Conservation (phyloP, 1,140 invertebrate species). For the Sitophilus oryzae region DNA sequence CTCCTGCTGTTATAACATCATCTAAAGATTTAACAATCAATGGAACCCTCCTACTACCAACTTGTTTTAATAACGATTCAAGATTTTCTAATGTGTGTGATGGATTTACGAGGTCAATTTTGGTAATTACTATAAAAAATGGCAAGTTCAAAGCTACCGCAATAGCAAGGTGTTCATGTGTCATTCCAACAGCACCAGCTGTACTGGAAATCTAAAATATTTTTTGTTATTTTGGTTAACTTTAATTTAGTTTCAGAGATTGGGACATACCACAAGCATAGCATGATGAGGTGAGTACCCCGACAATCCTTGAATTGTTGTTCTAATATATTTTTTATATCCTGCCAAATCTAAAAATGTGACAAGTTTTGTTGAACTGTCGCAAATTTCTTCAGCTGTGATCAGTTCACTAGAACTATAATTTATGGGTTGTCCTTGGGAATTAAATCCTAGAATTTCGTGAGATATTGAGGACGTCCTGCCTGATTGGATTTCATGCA, state of each 20-base stretch:
- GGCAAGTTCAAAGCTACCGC: constrained; percentile 81
- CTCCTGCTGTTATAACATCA: constrained; percentile 65
- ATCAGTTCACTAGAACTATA: constrained; percentile 86
- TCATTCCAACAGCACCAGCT: constrained; percentile 62
- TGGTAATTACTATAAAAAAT: constrained; percentile 85
- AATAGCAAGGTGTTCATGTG: constrained; percentile 78
- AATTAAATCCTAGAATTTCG: constrained; percentile 93
- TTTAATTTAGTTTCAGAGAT: constrained; percentile 11
- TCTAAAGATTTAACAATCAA: constrained; percentile 62
- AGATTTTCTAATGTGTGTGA: constrained; percentile 57
- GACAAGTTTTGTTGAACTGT: constrained; percentile 82
- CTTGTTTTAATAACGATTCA: constrained; percentile 58
- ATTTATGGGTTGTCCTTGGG: constrained; percentile 67
- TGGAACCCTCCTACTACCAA: constrained; percentile 48
- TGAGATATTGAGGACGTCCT: constrained; percentile 94
- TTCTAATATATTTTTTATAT: constrained; percentile 92
- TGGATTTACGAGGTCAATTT: constrained; percentile 71
- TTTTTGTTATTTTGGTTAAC: not conserved
- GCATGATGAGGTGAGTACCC: constrained; percentile 94
- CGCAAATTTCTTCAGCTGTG: constrained; percentile 91
- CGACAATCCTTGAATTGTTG: constrained; percentile 89
- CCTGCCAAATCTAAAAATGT: constrained; percentile 96
- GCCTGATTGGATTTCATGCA: constrained; percentile 95
- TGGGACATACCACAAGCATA: constrained; percentile 72
- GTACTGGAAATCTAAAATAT: constrained; percentile 51